Evolutionary conservation across 1,140 invertebrate species (phyloP), one percentile per base, ranked within the genome.

Genomic region (Pseudomyrmex gracilis): DNA sequence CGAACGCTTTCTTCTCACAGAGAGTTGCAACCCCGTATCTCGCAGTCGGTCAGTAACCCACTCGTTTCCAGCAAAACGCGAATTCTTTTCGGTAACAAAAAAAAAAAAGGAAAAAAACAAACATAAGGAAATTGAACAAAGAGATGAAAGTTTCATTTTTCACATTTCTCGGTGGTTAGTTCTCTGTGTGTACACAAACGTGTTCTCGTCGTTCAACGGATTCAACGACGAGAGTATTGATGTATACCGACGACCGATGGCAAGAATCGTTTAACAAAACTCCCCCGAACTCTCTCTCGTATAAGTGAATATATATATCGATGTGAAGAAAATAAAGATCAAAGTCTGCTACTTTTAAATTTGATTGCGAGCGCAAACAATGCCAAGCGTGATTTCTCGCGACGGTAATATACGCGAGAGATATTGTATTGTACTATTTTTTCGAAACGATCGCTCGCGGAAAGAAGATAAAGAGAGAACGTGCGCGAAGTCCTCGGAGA

Each of bases 1-100:
- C 17, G 34, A 13, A 4, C 64, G 57, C 8, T 70, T 47, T 53
- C 53, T 80, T 80, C 43, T 43, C 49, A 68, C 51, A 43, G 43
- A 63, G 53, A 70, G 45, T 70, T 53, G 13, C 34, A 47, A 51
- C 53, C 51, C 64, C 47, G 51, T 43, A 67, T 20, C 76, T 64
- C 64, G 22, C 76, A 17, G 22, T 80, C 78, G 84, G 64, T 83
- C 74, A 47, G 34, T 58, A 70, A 68, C 74, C 57, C 76, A 61
- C 43, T 24, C 83, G 45, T 61, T 73, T 70, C 66, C 43, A 20
- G 49, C 2, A 8, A 67, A 66, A 45, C 49, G 34, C 1, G 49
- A 13, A 13, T 51, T 51, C 15, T 70, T 17, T 12, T 10, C 51
- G 51, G 5, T 34, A 34, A 7, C 34, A 34, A 7, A 34, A 34